Conservation (phyloP, 2,888 invertebrate genomes). For the Aphelenchoides bicaudatus region DNA sequence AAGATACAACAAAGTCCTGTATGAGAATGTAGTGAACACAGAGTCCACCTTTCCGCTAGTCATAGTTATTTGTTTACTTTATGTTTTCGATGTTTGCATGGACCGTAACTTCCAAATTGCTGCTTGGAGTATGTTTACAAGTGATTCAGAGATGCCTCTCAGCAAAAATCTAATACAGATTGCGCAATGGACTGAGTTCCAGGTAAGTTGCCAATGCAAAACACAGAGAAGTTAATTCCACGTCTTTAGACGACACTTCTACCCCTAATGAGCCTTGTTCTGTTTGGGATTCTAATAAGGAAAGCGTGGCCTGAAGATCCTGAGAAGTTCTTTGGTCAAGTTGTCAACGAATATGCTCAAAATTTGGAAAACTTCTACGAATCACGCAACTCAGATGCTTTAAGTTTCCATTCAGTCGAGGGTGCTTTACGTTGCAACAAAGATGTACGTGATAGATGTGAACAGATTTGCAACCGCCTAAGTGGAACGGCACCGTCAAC, state of each 20-base stretch:
- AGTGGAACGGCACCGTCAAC: neutral
- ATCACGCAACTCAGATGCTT: slow-evolving; percentile 7
- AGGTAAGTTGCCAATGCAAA: slow-evolving; percentile 15
- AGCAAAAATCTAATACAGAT: slow-evolving; percentile 1
- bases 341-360: slow-evolving; percentile 18
- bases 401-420: slow-evolving; percentile 13
- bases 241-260: slow-evolving; percentile 24
- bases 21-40: slow-evolving; percentile 28
- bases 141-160: neutral
- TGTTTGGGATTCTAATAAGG: slow-evolving; percentile 22
- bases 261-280: slow-evolving; percentile 25
- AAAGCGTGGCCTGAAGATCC: slow-evolving; percentile 17
- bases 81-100: slow-evolving; percentile 23
- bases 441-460: neutral
- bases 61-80: slow-evolving; percentile 19
- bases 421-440: slow-evolving; percentile 7
- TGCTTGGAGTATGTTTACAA: neutral
- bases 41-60: slow-evolving; percentile 30
- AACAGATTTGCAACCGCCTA: neutral
- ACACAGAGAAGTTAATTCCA: neutral
- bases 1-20: slow-evolving; percentile 19
- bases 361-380: slow-evolving; percentile 10
- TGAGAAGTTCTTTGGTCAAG: slow-evolving; percentile 28
- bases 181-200: slow-evolving; percentile 27
- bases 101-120: slow-evolving; percentile 18